Base-by-base conservation (phyloP, 2,113 vertebrate genomes). In the Charina bottae region DNA sequence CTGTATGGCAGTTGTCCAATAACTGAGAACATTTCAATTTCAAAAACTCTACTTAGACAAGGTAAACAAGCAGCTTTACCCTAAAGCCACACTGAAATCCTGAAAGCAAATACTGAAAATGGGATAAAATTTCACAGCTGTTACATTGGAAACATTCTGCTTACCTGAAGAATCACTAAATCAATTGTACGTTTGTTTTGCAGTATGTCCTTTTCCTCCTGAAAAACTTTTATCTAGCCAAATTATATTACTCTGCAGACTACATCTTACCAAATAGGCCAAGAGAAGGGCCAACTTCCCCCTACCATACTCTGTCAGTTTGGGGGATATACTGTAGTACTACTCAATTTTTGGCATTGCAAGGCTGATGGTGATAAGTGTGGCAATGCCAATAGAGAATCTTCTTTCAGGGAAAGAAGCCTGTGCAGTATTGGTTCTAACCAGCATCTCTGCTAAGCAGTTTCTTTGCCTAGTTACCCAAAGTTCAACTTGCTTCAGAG, bases 1-100 rank as follows among this genome's bases (percentile, higher is more conserved):
- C 96, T 96, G 97, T 94, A 97, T 96, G 97, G 95, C 96, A 97
- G 96, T 93, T 96, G 96, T 97, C 93, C 90, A 90, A 42, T 37
- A 55, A 54, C 1, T 64, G 46, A 89, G 91, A 85, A 93, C 0
- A 2, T 42, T 56, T 1, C 0, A 0, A 0, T 68, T 0, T 0
- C 33, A 53, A 92, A 94, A 19, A 46, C 6, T 53, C 46, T 86
- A 42, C 17, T 49, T 19, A 49, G 7, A 33, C 64, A 88, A 95
- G 93, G 93, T 88, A 87, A 93, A 64, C n/a, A 53, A 24, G 72
- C 64, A 55, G 49, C 24, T 55, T 56, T 88, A 28, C 23, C 49
- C 62, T 37, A 89, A 92, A 83, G 56, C 2, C 46, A 84, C 56
- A 84, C 13, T 24, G 54, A 53, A 60, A 88, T 17, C 24, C 4